Conservation (phyloP, 2,113 vertebrate species). For the Haliaeetus leucogaster region DNA sequence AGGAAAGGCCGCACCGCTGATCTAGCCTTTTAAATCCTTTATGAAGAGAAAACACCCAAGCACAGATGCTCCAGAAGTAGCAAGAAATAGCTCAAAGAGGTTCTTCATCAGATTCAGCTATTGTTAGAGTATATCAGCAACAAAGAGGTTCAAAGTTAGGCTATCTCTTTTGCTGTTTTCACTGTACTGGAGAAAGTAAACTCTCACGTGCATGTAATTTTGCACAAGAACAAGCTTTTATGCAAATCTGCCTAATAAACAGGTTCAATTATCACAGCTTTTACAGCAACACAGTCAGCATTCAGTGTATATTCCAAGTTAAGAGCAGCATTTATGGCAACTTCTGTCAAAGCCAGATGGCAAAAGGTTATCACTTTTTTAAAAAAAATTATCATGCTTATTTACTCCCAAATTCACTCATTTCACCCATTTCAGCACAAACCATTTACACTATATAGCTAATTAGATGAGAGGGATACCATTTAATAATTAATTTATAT, state of each 20-base stretch:
- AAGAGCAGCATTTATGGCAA: not conserved
- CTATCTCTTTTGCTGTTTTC: not conserved
- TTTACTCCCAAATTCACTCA: not conserved
- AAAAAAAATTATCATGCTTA: not conserved
- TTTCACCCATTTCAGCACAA: not conserved
- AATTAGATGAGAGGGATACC: not conserved
- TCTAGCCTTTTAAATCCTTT: not conserved
- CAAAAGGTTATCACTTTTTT: not conserved
- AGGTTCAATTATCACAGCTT: not conserved
- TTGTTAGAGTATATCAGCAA: not conserved
- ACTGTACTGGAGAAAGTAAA: not conserved
- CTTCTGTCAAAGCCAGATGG: not conserved
- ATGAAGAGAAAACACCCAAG: not conserved
- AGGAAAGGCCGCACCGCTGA: not conserved
- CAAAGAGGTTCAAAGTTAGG: not conserved
- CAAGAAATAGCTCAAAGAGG: not conserved
- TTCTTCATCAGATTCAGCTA: not conserved
- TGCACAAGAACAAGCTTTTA: not conserved
- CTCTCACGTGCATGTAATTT: not conserved
- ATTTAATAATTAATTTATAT: not conserved
- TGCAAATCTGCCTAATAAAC: not conserved
- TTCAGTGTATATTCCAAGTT: not conserved
- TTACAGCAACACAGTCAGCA: not conserved
- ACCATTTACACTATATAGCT: not conserved
- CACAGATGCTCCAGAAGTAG: not conserved